These are phyloP conservation scores for Melipona quadrifasciata DNA, from an alignment of 1,140 invertebrate genomes.

Conservation along the genomic window DNA sequence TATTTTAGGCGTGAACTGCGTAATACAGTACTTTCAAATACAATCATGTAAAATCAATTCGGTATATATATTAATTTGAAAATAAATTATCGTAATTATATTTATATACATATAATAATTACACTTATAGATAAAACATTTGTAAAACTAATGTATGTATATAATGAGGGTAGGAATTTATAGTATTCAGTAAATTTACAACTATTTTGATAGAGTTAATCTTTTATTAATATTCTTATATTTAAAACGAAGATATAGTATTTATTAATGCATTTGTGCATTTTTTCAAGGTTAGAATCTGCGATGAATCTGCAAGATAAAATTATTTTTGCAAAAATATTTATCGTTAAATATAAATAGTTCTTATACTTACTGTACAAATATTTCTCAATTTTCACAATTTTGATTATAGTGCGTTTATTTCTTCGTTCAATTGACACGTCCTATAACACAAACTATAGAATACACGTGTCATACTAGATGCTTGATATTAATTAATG, in stretches of 20 bases:
- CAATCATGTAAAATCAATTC: background rate
- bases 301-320: background rate
- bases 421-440: no score
- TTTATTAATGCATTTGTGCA: background rate
- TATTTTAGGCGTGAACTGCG: background rate
- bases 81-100: background rate
- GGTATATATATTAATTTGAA: background rate
- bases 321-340: background rate
- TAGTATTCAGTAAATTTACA: background rate
- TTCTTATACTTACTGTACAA: background rate
- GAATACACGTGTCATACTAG: background rate
- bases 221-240: background rate
- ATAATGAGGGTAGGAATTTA: background rate
- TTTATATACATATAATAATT: background rate
- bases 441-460: background rate
- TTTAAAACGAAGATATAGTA: background rate
- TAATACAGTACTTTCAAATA: background rate
- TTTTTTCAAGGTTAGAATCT: conserved; percentile 16
- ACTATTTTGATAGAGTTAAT: no score
- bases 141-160: background rate
- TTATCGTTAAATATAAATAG: background rate
- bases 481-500: background rate
- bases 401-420: background rate
- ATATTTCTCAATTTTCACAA: background rate
- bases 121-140: background rate